phyloP scores from a whole-genome alignment of 1,140 invertebrate species.

The Drosophila subpulchrella region DNA sequence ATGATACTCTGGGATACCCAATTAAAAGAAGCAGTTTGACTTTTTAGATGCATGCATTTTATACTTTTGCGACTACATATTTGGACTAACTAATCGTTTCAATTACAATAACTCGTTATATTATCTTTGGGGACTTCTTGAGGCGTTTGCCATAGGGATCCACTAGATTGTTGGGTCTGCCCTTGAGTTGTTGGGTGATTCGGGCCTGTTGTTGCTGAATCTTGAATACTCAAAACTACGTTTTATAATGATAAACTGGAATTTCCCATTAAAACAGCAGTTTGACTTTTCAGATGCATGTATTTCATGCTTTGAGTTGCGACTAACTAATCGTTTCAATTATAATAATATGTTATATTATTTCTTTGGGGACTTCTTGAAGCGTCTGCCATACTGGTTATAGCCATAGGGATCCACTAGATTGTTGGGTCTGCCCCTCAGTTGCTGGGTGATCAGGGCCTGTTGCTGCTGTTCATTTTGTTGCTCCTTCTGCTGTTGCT shows the following conservation, averaged over 20 bases:
- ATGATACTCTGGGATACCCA: neutral
- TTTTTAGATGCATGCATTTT: conserved; percentile 79
- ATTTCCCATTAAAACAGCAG: conserved; percentile 1
- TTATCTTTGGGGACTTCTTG: conserved; percentile 70
- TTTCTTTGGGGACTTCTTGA: conserved; percentile 74
- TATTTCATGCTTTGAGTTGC: conserved; percentile 79
- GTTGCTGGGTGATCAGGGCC: conserved; percentile 70
- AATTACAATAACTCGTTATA: conserved; percentile 3
- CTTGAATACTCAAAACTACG: neutral
- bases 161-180: conserved; percentile 73
- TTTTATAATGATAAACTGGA: neutral
- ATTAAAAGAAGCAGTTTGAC: conserved; percentile 15
- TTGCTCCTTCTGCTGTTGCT: conserved; percentile 63
- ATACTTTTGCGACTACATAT: conserved; percentile 61
- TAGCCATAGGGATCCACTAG: conserved; percentile 76
- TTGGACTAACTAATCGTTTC: conserved; percentile 52
- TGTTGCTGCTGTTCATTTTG: conserved; percentile 77
- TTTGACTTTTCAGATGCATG: conserved; percentile 69
- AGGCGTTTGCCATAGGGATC: conserved; percentile 76
- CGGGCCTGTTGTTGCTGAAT: conserved; percentile 71
- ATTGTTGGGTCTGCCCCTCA: conserved; percentile 74
- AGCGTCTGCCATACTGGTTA: conserved; percentile 77
- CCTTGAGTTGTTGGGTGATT: conserved; percentile 72
- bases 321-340: conserved; percentile 52
- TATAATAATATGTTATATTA: neutral